phyloP scores from a whole-genome alignment of 2,797 vertebrate species.

The Rhinogobio ventralis region DNA sequence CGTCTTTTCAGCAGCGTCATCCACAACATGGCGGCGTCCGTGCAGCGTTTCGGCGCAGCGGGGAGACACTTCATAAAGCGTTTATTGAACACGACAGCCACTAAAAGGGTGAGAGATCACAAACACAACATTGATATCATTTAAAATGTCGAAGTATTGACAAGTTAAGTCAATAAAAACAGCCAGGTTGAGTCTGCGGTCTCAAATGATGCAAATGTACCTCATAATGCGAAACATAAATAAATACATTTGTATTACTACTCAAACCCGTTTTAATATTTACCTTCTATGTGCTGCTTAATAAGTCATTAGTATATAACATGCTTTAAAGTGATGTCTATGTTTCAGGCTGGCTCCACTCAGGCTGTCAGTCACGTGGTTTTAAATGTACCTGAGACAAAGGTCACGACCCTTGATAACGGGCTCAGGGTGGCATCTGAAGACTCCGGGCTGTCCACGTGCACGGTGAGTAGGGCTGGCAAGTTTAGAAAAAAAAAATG shows the following conservation, averaged over 20 bases:
- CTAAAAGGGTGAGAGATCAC: conserved; percentile 63
- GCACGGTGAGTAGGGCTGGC: conserved; percentile 81
- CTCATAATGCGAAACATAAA: neutral
- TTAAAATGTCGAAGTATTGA: neutral
- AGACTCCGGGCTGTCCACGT: conserved; percentile 91
- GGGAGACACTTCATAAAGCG: conserved; percentile 66
- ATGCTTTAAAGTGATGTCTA: conserved; percentile 65
- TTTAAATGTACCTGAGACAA: conserved; percentile 95
- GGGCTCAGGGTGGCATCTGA: conserved; percentile 95
- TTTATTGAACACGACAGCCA: conserved; percentile 61
- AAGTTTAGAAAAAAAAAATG: no score
- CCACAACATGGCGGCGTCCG: conserved; percentile 76
- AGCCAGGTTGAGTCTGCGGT: neutral
- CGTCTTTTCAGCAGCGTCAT: neutral
- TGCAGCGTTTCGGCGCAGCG: conserved; percentile 65
- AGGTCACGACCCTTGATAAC: conserved; percentile 87
- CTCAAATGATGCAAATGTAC: neutral
- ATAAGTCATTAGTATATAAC: neutral
- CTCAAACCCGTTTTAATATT: neutral
- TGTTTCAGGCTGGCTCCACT: conserved; percentile 64
- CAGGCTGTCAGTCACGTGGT: conserved; percentile 81
- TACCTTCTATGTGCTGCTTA: neutral
- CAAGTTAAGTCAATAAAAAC: neutral
- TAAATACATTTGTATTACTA: neutral
- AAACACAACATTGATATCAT: neutral